Conservation (phyloP, 2,797 vertebrate species). For the Parambassis ranga region DNA sequence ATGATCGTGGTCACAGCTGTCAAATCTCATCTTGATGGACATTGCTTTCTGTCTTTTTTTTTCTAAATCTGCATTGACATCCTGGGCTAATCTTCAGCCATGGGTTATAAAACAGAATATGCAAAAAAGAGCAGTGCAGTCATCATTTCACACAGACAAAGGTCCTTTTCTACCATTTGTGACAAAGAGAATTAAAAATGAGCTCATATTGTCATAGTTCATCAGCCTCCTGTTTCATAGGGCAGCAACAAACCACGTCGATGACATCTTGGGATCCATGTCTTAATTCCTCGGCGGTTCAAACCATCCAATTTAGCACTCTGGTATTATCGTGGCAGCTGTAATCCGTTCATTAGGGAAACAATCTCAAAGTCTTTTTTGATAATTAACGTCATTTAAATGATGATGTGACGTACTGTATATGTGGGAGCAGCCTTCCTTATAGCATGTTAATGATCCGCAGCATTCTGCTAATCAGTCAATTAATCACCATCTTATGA, state of each 20-base stretch:
- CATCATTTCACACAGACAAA: slow-evolving; percentile 39
- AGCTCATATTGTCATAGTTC: slow-evolving; percentile 54
- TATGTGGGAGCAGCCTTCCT: slow-evolving; percentile 57
- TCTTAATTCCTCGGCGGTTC: slow-evolving; percentile 42
- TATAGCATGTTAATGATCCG: slow-evolving; percentile 72
- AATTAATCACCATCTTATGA: slow-evolving; percentile 78
- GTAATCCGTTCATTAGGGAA: slow-evolving; percentile 70
- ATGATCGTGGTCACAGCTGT: slow-evolving; percentile 45
- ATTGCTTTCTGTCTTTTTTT: slow-evolving; percentile 14
- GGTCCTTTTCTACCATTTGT: slow-evolving; percentile 13
- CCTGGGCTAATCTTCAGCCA: slow-evolving; percentile 25
- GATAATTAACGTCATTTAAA: slow-evolving; percentile 71
- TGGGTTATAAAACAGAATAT: slow-evolving; percentile 27
- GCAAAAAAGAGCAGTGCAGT: slow-evolving; percentile 30
- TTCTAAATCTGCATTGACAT: slow-evolving; percentile 9
- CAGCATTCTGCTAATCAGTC: slow-evolving; percentile 75
- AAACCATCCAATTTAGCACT: slow-evolving; percentile 46
- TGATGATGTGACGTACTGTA: slow-evolving; percentile 60
- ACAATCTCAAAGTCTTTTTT: slow-evolving; percentile 57
- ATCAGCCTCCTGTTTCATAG: slow-evolving; percentile 44
- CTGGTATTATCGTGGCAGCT: slow-evolving; percentile 37
- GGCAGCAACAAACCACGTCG: neutral
- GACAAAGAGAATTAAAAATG: slow-evolving; percentile 58
- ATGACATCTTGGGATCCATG: slow-evolving; percentile 32
- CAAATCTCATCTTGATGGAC: slow-evolving; percentile 39